Base-by-base conservation (phyloP, 2,113 vertebrate genomes). In the Albula goreensis region DNA sequence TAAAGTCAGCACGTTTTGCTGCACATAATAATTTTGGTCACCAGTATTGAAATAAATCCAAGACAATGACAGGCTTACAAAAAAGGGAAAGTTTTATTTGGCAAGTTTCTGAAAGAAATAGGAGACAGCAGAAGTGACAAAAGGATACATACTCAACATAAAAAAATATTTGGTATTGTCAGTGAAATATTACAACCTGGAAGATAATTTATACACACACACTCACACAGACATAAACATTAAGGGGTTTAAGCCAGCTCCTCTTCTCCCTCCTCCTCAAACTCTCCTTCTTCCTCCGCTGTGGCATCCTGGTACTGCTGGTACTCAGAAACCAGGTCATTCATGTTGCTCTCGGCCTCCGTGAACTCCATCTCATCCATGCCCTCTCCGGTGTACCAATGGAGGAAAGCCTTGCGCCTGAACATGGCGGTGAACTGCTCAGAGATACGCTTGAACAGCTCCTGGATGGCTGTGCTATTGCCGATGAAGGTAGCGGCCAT, bases 261-360 rank as follows among this genome's bases (percentile, higher is more conserved):
- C 19, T 95, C 95, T 4, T 94, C 94, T 0, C 88, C 94, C 48
- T 96, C 95, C 95, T 99, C 98, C 87, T 99, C 98, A 25, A 98
- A 99, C 92, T 99, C 98, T 0, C 97, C 98, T 91, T 99, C 98
- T 90, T 99, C 98, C 86, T 99, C 98, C 0, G 98, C 98, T 0
- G 98, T 99, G 89, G 98, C 98, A 0, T 99, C 98, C 93, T 99
- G 98, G 94, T 99, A 99, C 95, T 99, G 98, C 93, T 99, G 98
- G 92, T 99, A 99, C 92, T 99, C 98, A 0, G 98, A 99, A 50
- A 99, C 98, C 88, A 98, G 96, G 94, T 98, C 97, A 0, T 98
- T 98, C 97, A 98, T 98, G 96, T 98, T 98, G 96, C 97, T 96
- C 88, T 98, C 97, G 0, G 97, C 97, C 88, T 98, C 96, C 0